A percentile compares a stretch with the other conserved stretches of the same genome.
These are phyloP conservation scores for Eulemur coronatus DNA, from an alignment of 2,797 vertebrate genomes.

Conservation along the genomic window DNA sequence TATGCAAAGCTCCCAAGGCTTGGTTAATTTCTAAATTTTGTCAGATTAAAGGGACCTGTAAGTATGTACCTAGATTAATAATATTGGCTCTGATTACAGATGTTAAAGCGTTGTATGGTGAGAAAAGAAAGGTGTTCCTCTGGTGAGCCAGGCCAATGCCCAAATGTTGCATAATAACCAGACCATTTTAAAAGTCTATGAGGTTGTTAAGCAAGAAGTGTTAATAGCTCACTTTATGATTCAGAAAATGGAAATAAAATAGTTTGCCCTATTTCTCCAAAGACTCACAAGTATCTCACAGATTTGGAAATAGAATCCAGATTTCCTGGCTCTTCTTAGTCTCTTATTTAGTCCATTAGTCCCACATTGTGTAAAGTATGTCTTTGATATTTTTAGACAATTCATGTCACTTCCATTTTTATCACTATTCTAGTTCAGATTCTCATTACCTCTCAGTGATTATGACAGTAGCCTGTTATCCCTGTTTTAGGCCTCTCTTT, in stretches of 20 bases:
- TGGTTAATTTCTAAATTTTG: conserved; percentile 46
- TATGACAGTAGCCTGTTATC: neutral
- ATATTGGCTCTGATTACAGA: conserved; percentile 35
- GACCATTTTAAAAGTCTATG: conserved; percentile 42
- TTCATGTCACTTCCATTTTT: neutral
- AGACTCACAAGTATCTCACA: conserved; percentile 50
- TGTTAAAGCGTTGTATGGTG: conserved; percentile 1
- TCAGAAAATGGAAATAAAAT: conserved; percentile 66
- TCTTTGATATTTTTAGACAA: neutral
- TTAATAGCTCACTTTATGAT: conserved; percentile 67
- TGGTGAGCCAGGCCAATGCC: conserved; percentile 5
- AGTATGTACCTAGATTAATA: conserved; percentile 6
- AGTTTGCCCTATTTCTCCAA: conserved; percentile 57
- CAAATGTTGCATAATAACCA: conserved; percentile 17
- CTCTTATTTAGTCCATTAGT: neutral
- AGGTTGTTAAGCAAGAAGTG: conserved; percentile 53
- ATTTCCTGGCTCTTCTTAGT: conserved; percentile 32
- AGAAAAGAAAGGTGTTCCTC: neutral
- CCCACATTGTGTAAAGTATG: neutral
- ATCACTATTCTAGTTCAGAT: neutral
- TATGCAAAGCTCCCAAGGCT: neutral
- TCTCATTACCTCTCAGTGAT: neutral
- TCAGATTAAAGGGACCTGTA: conserved; percentile 48
- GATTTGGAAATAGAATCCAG: conserved; percentile 57
- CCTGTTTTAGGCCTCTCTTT: neutral